Evolutionary conservation across 2,113 vertebrate genomes (phyloP), one percentile per base, ranked within the genome.

Genomic region (Catharus fuscescens): DNA sequence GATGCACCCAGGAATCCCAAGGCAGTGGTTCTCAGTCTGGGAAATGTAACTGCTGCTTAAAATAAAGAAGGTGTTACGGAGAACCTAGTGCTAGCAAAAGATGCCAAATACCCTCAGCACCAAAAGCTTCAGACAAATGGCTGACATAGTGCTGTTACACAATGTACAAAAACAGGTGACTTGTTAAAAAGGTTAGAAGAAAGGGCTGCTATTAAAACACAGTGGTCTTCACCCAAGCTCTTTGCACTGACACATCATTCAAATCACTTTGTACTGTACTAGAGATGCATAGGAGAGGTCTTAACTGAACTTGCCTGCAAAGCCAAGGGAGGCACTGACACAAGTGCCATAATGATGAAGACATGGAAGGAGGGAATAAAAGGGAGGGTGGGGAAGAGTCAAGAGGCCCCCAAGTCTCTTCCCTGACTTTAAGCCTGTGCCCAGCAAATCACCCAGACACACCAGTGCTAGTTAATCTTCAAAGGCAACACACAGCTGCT

Each of bases 301-400:
- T 92, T 26, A 18, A n/a, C 19, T 0, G 2, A 64, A 60, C 40
- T 67, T 28, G 36, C 6, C 23, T 21, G 31, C 40, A 86, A 69
- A 81, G 57, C 31, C 36, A 71, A 84, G 76, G 40, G 10, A 66
- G 61, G 26, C 57, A 50, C 29, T 66, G 47, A 54, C 56, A 74
- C 9, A 74, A 74, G 50, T 19, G n/a, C 38, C 64, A 11, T 25
- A 44, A 57, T 31, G 62, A 73, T 5, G 15, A 47, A 40, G 29
- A 8, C 15, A 14, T 3, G 9, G 10, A 12, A 9, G 12, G 10
- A 7, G 1, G 5, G 9, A 32, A 23, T 10, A 34, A 60, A 61
- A 11, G 5, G 6, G 8, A 60, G 10, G 5, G 13, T 52, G 32
- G 29, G 9, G 21, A 23, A 56, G 6, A 59, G 40, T 34, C 32